Conservation (phyloP, 1,140 invertebrate species). For the Fopius arisanus region DNA sequence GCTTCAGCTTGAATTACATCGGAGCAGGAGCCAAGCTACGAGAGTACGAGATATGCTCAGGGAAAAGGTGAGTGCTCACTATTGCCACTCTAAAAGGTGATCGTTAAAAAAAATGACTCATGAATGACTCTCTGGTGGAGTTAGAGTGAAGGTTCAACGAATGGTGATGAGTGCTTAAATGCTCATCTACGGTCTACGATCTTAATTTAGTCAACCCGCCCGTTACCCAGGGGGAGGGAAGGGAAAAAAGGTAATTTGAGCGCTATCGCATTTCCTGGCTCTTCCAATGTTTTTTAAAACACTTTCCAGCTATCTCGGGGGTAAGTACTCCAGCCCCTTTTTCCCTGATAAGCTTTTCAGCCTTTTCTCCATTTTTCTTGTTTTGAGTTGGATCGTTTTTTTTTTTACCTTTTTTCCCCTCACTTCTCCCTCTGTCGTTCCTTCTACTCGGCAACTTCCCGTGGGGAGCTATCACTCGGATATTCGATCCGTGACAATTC, state of each 20-base stretch:
- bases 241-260: not conserved
- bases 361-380: not conserved
- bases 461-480: conserved; percentile 20
- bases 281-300: conserved; percentile 19
- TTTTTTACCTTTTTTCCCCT: no score
- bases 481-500: conserved; percentile 25
- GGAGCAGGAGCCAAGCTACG: conserved; percentile 83
- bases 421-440: no score
- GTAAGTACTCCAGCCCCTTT: conserved; percentile 12
- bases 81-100: not conserved
- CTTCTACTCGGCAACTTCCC: not conserved
- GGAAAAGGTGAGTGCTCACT: conserved; percentile 76
- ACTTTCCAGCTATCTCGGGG: conserved; percentile 3
- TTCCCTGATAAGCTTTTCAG: conserved; percentile 19
- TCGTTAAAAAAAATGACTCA: not conserved
- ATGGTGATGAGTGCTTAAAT: conserved; percentile 12
- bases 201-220: not conserved
- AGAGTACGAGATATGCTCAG: conserved; percentile 83
- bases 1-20: conserved; percentile 81
- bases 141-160: not conserved
- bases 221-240: not conserved
- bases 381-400: not conserved
- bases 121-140: not conserved
- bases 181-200: not conserved
- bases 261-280: not conserved